These are phyloP conservation scores for Egretta garzetta DNA, from an alignment of 2,113 vertebrate genomes.

Conservation along the genomic window DNA sequence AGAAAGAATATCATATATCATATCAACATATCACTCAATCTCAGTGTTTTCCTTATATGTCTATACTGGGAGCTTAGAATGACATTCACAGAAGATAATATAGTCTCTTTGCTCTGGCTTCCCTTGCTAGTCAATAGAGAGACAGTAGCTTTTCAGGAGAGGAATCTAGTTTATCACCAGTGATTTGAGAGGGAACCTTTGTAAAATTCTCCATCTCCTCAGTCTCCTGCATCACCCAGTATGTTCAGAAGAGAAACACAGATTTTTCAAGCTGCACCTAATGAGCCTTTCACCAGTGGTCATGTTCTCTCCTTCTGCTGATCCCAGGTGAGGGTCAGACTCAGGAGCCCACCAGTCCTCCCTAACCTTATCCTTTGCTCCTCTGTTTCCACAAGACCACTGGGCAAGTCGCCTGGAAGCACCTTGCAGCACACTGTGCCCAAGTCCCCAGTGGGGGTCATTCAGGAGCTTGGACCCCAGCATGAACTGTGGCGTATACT, in stretches of 20 bases:
- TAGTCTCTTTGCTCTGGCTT: background rate
- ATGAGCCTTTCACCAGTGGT: background rate
- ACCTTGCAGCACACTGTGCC: background rate
- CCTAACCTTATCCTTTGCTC: background rate
- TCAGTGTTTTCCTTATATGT: background rate
- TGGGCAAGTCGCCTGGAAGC: background rate
- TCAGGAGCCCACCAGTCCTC: background rate
- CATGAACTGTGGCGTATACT: rapidly evolving
- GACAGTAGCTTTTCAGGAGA: background rate
- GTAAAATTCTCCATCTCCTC: background rate
- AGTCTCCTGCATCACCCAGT: background rate
- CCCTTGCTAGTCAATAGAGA: background rate
- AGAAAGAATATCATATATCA: background rate
- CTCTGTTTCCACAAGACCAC: background rate
- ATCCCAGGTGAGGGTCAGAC: background rate
- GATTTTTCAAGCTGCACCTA: background rate
- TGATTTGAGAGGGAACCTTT: background rate
- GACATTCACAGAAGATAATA: background rate
- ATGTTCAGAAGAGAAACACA: background rate
- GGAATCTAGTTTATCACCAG: background rate
- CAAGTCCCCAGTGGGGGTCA: too few species aligned
- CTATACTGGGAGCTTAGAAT: background rate
- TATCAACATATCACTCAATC: background rate
- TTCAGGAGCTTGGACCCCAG: too few species aligned
- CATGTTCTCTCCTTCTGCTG: background rate